Base-by-base conservation (phyloP, 1,140 invertebrate genomes). In the Scylla paramamosain region DNA sequence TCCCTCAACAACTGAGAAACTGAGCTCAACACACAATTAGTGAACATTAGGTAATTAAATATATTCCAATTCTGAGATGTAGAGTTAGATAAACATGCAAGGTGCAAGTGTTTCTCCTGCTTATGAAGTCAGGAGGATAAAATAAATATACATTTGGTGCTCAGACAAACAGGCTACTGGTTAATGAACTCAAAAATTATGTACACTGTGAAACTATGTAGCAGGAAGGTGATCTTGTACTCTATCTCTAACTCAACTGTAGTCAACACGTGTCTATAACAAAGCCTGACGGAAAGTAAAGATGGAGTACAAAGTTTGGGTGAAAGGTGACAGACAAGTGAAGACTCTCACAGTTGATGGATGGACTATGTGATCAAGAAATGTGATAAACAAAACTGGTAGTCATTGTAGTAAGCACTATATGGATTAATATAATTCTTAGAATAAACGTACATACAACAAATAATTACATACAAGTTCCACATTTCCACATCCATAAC, bases 121-220 rank as follows among this genome's bases (percentile, higher is more conserved):
- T 77, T n/a, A 77, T 77, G 67, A 77, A 77, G 67, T n/a, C 67
- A 77, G 67, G 67, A 77, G 67, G 67, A 77, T 77, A 77, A 77
- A 77, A 77, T 77, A 77, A 77, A 77, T 77, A 77, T n/a, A 77
- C 20, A 77, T 25, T 77, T 77, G 67, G 67, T 77, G 67, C 67
- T 77, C 67, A 77, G 67, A 77, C 67, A 77, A 77, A 77, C 67
- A 77, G 67, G 67, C 67, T 77, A 77, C 67, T 77, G 67, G 67
- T 77, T 77, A 77, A 77, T 77, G 67, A 77, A 77, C 67, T 77
- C 67, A 77, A 77, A 39, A 77, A n/a, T n/a, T 77, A 77, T 77
- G 67, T 77, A 77, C 67, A 77, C 20, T 77, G 67, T 77, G 67
- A 77, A 77, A 77, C 67, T 77, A 77, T 77, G 25, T 77, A 77